Evolutionary conservation across 2,797 vertebrate genomes (phyloP).

Genomic region (Oreortyx pictus): DNA sequence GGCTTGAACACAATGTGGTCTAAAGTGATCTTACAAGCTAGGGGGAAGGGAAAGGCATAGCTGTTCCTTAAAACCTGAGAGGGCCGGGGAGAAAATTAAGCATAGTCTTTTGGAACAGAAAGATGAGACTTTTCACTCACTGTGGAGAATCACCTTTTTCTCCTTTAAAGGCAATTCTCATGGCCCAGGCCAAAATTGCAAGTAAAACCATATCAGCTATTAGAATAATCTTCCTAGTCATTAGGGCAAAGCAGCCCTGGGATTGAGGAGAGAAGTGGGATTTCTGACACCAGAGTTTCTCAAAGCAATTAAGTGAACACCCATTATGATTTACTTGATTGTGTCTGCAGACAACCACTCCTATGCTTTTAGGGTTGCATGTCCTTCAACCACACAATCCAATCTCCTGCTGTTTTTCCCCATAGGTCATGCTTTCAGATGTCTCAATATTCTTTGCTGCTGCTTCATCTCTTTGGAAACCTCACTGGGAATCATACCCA

Average conservation of each 20-base stretch:
- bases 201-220: not conserved
- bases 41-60: not conserved
- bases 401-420: not conserved
- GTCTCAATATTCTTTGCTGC: not conserved
- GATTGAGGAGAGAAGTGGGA: not conserved
- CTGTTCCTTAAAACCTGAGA: not conserved
- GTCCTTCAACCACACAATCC: not conserved
- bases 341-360: not conserved
- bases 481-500: not conserved
- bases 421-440: not conserved
- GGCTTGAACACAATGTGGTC: not conserved
- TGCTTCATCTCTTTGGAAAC: not conserved
- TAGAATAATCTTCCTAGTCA: not conserved
- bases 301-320: not conserved
- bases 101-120: not conserved
- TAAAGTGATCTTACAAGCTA: not conserved
- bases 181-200: not conserved
- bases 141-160: not conserved
- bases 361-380: not conserved
- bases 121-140: not conserved
- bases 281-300: not conserved
- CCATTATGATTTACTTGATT: not conserved
- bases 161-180: not conserved
- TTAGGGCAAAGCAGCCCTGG: not conserved
- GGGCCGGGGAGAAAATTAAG: not conserved